Percentiles rank a stretch among this genome's conserved stretches.
Conservation (phyloP, 2,888 invertebrate genomes). For the Pyrochroa serraticornis region DNA sequence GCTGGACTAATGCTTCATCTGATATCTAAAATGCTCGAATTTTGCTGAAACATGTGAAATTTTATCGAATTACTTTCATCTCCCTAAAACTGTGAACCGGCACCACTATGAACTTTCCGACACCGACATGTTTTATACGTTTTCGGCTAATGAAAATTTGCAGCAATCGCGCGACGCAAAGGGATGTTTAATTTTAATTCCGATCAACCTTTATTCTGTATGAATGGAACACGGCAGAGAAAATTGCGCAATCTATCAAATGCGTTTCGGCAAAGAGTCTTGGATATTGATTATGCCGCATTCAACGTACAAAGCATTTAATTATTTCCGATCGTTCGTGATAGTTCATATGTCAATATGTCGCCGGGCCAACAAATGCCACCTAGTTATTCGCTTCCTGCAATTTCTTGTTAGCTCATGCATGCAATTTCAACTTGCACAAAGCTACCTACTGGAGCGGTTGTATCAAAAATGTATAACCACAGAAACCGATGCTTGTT, state of each 20-base stretch:
- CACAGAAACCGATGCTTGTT: no score
- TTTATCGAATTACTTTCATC: no score
- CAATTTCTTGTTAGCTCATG: constrained; percentile 7
- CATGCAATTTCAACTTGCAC: constrained; percentile 1
- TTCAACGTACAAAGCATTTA: constrained; percentile 20
- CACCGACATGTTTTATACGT: no score
- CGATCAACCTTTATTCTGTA: constrained; percentile 7
- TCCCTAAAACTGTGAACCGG: no score
- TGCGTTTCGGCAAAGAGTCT: constrained; percentile 24
- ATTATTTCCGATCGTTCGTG: constrained; percentile 28
- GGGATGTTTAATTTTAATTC: constrained; percentile 25
- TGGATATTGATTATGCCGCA: constrained; percentile 27
- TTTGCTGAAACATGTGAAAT: no score
- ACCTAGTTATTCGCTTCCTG: constrained; percentile 20
- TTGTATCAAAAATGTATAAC: no score
- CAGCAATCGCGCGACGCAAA: no score
- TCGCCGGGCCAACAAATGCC: constrained; percentile 23
- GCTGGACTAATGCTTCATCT: no score
- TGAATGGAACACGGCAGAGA: constrained; percentile 22
- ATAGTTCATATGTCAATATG: constrained; percentile 29
- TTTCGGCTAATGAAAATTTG: no score
- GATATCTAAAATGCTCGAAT: no score
- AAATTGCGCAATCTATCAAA: constrained; percentile 29
- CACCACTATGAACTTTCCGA: no score
- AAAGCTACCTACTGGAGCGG: constrained; percentile 1